These are phyloP conservation scores for Empidonax traillii DNA, from an alignment of 2,113 vertebrate species.

Conservation along the genomic window DNA sequence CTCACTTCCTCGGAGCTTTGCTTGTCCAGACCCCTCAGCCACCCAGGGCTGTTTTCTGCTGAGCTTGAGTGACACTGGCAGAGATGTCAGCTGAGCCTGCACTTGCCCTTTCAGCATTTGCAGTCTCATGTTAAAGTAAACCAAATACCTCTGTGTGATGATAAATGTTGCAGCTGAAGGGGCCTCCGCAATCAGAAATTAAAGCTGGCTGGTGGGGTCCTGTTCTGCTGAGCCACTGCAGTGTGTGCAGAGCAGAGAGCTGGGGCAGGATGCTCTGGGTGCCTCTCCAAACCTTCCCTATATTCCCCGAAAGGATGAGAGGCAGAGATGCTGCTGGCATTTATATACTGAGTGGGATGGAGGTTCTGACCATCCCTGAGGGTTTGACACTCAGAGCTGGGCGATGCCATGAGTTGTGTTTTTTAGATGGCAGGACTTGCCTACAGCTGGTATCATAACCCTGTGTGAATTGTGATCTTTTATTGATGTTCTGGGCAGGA, in stretches of 20 bases:
- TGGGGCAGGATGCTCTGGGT: background rate
- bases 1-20: background rate
- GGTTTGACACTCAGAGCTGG: background rate
- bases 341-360: background rate
- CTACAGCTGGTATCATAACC: background rate
- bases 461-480: background rate
- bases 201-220: background rate
- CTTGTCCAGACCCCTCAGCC: background rate
- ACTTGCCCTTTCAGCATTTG: slow-evolving; percentile 47
- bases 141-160: background rate
- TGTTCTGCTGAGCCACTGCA: background rate
- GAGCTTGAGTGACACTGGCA: slow-evolving; percentile 26
- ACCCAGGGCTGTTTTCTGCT: background rate
- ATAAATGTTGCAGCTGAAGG: slow-evolving; percentile 15
- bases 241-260: background rate
- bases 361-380: background rate
- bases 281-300: background rate
- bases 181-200: background rate
- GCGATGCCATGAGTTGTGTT: background rate
- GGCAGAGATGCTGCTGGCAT: background rate
- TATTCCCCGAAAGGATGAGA: background rate
- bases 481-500: background rate
- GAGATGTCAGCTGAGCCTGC: slow-evolving; percentile 42
- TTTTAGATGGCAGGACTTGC: background rate
- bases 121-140: slow-evolving; percentile 25